Conservation (phyloP, 2,797 vertebrate species). For the Decapterus maruadsi region DNA sequence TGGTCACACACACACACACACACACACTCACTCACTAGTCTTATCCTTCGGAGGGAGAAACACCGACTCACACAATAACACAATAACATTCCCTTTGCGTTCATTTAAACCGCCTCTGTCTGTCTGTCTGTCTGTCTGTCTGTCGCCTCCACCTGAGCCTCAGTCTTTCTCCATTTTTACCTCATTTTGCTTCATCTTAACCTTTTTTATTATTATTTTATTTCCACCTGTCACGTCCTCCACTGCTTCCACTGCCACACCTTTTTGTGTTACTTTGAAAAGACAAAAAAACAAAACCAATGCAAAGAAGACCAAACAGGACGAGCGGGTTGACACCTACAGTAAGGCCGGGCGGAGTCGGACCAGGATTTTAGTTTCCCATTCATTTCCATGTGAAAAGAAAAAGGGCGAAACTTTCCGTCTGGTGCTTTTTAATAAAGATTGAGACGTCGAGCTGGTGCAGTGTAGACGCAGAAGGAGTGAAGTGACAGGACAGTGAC, state of each 20-base stretch:
- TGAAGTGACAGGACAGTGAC: not conserved
- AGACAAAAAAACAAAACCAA: not conserved
- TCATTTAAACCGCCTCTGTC: conserved; percentile 47
- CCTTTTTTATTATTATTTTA: not conserved
- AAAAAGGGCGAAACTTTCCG: not conserved
- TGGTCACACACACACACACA: conserved; percentile 16
- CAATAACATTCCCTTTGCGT: conserved; percentile 71
- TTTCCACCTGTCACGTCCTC: conserved; percentile 11
- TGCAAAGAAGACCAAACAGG: not conserved
- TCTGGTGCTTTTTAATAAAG: too few species aligned
- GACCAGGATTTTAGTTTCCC: not conserved
- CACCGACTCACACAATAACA: conserved; percentile 35
- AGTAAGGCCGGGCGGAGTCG: not conserved
- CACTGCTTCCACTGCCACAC: conserved; percentile 2
- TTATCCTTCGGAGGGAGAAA: conserved; percentile 71
- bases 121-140: too few species aligned
- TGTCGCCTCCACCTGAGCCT: conserved; percentile 9
- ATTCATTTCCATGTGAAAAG: not conserved
- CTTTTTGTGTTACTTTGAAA: conserved; percentile 22
- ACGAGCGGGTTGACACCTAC: not conserved
- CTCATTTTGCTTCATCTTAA: conserved; percentile 33
- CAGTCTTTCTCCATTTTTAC: conserved; percentile 22
- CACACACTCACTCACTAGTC: conserved; percentile 33
- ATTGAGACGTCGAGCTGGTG: not conserved
- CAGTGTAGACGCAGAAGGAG: not conserved